Evolutionary conservation across 2,888 invertebrate species (phyloP).

Genomic region (Acleris sparsana): DNA sequence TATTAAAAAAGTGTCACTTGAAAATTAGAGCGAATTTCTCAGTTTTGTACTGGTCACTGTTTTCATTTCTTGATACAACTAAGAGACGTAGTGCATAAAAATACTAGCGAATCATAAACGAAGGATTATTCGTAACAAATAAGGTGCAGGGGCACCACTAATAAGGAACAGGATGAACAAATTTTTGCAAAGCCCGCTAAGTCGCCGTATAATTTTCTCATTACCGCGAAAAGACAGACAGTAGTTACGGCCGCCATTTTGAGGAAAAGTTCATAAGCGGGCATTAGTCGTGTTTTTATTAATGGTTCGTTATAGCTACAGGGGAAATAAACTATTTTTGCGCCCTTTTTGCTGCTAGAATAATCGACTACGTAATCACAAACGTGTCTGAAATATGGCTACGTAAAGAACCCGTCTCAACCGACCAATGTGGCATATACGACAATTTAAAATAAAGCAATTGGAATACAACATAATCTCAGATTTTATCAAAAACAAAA

Average conservation of each 20-base stretch:
- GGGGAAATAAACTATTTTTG: not conserved
- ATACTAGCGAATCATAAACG: not conserved
- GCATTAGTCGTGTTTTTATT: conserved; percentile 41
- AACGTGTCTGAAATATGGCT: not conserved
- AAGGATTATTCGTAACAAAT: conserved; percentile 30
- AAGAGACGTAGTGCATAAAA: not conserved
- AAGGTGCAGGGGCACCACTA: conserved; percentile 41
- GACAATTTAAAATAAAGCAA: too few relatives aligned
- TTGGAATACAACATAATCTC: too few relatives aligned
- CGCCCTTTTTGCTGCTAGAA: not conserved
- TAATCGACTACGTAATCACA: not conserved
- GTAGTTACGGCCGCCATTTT: conserved; percentile 24
- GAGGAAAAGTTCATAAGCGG: conserved; percentile 51
- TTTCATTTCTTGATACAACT: too few relatives aligned
- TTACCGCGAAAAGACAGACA: conserved; percentile 50
- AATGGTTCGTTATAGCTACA: conserved; percentile 5
- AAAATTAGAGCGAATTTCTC: too few relatives aligned
- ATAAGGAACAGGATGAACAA: conserved; percentile 64
- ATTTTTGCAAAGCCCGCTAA: conserved; percentile 79
- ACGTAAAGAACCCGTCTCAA: not conserved
- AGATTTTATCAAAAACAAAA: too few relatives aligned
- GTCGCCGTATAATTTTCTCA: conserved; percentile 80
- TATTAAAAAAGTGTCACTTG: too few relatives aligned
- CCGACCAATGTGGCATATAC: too few relatives aligned
- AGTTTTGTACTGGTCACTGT: too few relatives aligned